Percentiles rank a stretch among this genome's conserved stretches.
Conservation (phyloP, 1,140 invertebrate species). For the Ostrea denselamellosa region DNA sequence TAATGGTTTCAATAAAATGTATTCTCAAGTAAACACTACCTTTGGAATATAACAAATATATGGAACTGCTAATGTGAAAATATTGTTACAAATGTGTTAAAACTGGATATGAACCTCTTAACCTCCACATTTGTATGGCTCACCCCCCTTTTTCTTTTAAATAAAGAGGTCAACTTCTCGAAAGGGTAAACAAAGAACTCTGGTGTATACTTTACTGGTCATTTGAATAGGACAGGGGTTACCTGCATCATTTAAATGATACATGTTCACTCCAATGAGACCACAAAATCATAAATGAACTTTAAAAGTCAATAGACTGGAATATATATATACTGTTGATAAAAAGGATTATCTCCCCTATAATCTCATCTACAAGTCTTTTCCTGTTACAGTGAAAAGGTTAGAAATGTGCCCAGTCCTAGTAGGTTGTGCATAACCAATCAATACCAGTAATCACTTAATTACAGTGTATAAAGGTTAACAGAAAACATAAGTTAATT, state of each 20-base stretch:
- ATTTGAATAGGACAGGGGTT: background rate
- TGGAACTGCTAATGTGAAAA: too few relatives aligned
- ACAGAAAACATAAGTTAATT: constrained; percentile 5
- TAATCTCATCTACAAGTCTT: background rate
- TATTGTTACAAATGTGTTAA: too few relatives aligned
- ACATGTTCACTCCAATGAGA: background rate
- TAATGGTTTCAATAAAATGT: too few relatives aligned
- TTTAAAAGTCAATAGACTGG: background rate
- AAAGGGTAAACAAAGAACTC: background rate
- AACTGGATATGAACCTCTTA: background rate
- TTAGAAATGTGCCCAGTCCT: constrained; percentile 24
- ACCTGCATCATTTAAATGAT: background rate
- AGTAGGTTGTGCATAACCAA: background rate
- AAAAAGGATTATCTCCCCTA: background rate
- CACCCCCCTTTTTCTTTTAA: too few relatives aligned
- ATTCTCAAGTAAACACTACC: too few relatives aligned
- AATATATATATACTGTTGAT: background rate
- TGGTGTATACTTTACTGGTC: background rate
- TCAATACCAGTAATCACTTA: constrained; percentile 15
- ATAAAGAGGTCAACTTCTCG: constrained; percentile 2
- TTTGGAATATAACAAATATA: too few relatives aligned
- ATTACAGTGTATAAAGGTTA: background rate
- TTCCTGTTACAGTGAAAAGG: constrained; percentile 11
- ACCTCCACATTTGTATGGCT: background rate
- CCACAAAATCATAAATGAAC: constrained; percentile 7